phyloP scores from a whole-genome alignment of 2,888 invertebrate species.

The Idaea straminata region DNA sequence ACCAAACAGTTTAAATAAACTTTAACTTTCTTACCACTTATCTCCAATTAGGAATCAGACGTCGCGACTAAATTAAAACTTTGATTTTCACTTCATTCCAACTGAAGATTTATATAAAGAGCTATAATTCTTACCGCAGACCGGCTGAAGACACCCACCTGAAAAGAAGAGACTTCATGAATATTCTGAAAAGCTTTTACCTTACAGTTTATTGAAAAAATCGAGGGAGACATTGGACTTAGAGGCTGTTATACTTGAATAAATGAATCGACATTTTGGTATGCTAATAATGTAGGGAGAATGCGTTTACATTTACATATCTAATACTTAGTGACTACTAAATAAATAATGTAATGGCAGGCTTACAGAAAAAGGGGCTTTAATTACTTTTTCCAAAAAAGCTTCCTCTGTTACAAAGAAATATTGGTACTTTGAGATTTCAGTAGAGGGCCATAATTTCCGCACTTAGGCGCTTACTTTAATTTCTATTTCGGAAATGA shows the following conservation, averaged over 20 bases:
- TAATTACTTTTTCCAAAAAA: neutral
- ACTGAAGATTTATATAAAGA: neutral
- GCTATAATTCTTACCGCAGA: neutral
- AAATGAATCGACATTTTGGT: neutral
- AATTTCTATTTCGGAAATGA: no score
- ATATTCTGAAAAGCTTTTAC: slow-evolving; percentile 74
- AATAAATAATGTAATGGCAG: neutral
- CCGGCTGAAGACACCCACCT: slow-evolving; percentile 61
- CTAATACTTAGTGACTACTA: neutral
- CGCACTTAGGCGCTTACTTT: no score
- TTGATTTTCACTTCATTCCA: neutral
- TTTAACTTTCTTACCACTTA: slow-evolving; percentile 7
- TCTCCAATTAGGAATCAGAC: slow-evolving; percentile 10
- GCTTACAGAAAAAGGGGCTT: neutral
- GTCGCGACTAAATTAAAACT: slow-evolving; percentile 1
- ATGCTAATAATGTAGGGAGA: slow-evolving; percentile 1
- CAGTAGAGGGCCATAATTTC: no score
- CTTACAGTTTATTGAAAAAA: slow-evolving; percentile 70
- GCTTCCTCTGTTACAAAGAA: neutral
- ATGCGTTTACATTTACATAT: neutral
- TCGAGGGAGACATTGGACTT: slow-evolving; percentile 37
- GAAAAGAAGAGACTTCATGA: slow-evolving; percentile 75
- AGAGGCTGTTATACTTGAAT: neutral
- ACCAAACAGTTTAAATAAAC: neutral
- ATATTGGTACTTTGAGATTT: neutral